A percentile compares a stretch with the other conserved stretches of the same genome.
phyloP scores from a whole-genome alignment of 2,113 vertebrate species.

The Phylloscopus trochilus region DNA sequence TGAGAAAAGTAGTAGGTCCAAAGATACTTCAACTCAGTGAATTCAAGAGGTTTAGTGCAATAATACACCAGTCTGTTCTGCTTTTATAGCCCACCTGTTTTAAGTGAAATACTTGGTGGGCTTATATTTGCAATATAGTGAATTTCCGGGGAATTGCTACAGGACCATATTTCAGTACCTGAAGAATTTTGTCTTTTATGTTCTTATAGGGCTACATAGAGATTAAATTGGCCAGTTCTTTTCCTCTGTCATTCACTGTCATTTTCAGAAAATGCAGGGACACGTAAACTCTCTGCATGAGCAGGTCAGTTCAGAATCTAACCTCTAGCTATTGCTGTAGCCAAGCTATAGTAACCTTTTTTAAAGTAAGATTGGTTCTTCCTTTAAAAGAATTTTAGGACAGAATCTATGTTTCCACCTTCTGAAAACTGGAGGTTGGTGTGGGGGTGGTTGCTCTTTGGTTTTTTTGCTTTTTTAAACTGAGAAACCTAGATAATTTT shows the following conservation, averaged over 20 bases:
- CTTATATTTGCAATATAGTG: not conserved
- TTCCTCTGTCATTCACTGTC: not conserved
- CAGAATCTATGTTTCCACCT: slow-evolving; percentile 26
- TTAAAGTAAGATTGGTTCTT: not conserved
- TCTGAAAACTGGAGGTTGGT: not conserved
- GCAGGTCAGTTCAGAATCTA: not conserved
- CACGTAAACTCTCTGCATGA: not conserved
- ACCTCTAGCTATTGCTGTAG: not conserved
- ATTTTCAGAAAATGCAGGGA: not conserved
- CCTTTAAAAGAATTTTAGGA: slow-evolving; percentile 7
- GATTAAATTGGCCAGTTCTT: not conserved
- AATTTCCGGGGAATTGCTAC: not conserved
- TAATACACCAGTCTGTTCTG: not conserved
- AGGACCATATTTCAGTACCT: not conserved
- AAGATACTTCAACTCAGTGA: not conserved
- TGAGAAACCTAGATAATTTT: not conserved
- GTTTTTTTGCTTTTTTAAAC: not conserved
- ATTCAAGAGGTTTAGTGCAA: not conserved
- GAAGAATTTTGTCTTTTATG: not conserved
- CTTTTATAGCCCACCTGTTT: not conserved
- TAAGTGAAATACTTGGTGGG: not conserved
- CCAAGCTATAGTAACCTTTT: not conserved
- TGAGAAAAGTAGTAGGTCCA: not conserved
- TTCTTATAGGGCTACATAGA: not conserved
- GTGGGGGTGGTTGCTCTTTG: not conserved